Percentiles rank a stretch among this genome's conserved stretches.
phyloP scores from a whole-genome alignment of 2,888 invertebrate species.

The Hirtodrosophila alboralis region DNA sequence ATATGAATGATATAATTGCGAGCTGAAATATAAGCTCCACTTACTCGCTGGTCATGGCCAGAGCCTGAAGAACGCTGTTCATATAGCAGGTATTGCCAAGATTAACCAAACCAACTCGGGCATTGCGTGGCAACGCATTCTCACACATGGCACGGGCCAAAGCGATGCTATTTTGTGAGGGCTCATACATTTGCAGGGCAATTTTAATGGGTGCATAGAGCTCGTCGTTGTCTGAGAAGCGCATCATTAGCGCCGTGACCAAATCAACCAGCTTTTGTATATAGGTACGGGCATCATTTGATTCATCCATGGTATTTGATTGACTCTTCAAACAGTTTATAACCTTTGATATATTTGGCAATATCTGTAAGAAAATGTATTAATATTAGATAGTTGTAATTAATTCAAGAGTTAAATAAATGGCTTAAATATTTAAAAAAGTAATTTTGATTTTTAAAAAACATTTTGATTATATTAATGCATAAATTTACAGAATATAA shows the following conservation, averaged over 20 bases:
- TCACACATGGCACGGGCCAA: conserved; percentile 78
- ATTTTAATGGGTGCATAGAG: conserved; percentile 85
- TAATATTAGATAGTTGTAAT: not conserved
- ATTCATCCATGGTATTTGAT: conserved; percentile 84
- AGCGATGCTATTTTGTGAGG: conserved; percentile 84
- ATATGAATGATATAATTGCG: too few relatives aligned
- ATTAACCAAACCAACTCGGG: conserved; percentile 90
- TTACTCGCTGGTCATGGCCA: conserved; percentile 91
- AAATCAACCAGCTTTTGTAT: conserved; percentile 88
- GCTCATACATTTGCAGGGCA: conserved; percentile 84
- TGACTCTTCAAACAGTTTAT: conserved; percentile 86
- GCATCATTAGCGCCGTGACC: conserved; percentile 85
- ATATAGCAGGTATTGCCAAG: conserved; percentile 95
- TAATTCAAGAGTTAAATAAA: too few relatives aligned
- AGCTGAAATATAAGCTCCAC: conserved; percentile 65
- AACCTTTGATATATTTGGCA: conserved; percentile 85
- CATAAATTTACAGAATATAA: too few relatives aligned
- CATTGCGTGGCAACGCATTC: conserved; percentile 71
- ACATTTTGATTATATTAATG: too few relatives aligned
- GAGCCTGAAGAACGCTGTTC: conserved; percentile 93
- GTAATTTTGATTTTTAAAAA: too few relatives aligned
- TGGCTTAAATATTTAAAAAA: too few relatives aligned
- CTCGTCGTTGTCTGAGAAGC: conserved; percentile 85
- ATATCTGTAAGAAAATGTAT: conserved; percentile 37
- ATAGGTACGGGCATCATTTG: conserved; percentile 85